Conservation (phyloP, 1,140 invertebrate species). For the Mya arenaria region DNA sequence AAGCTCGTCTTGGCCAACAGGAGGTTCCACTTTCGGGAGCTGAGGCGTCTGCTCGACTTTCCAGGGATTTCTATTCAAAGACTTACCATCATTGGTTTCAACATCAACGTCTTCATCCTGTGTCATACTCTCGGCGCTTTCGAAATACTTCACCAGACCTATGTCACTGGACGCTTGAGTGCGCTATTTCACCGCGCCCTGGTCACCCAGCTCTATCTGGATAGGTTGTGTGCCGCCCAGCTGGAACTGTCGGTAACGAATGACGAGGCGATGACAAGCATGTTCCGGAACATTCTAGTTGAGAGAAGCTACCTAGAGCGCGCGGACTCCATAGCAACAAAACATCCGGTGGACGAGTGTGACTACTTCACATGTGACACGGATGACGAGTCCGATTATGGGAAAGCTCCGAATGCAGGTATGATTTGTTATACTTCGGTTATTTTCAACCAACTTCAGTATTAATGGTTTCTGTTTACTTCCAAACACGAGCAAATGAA, state of each 20-base stretch:
- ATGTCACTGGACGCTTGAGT: constrained; percentile 40
- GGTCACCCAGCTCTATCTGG: constrained; percentile 11
- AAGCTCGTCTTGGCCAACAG: constrained; percentile 27
- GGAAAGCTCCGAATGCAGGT: not conserved
- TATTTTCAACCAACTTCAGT: not conserved
- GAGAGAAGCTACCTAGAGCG: not conserved
- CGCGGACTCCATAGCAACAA: not conserved
- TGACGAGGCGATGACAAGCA: constrained; percentile 32
- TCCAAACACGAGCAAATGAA: not conserved
- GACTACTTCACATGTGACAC: constrained; percentile 32
- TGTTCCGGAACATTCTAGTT: constrained; percentile 41
- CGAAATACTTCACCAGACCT: constrained; percentile 41
- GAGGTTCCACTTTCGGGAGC: constrained; percentile 10
- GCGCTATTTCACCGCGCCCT: constrained; percentile 23
- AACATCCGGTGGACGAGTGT: constrained; percentile 26
- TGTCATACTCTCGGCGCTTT: constrained; percentile 42
- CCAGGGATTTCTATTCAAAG: constrained; percentile 39
- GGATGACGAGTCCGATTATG: constrained; percentile 6
- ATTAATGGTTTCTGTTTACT: not conserved
- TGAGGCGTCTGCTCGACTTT: constrained; percentile 28
- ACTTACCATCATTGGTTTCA: constrained; percentile 32
- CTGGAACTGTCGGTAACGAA: constrained; percentile 35
- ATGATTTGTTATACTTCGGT: not conserved
- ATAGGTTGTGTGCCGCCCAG: not conserved
- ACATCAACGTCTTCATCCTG: constrained; percentile 27